These are phyloP conservation scores for Premnoplex brunnescens DNA, from an alignment of 2,797 vertebrate species.

Conservation along the genomic window DNA sequence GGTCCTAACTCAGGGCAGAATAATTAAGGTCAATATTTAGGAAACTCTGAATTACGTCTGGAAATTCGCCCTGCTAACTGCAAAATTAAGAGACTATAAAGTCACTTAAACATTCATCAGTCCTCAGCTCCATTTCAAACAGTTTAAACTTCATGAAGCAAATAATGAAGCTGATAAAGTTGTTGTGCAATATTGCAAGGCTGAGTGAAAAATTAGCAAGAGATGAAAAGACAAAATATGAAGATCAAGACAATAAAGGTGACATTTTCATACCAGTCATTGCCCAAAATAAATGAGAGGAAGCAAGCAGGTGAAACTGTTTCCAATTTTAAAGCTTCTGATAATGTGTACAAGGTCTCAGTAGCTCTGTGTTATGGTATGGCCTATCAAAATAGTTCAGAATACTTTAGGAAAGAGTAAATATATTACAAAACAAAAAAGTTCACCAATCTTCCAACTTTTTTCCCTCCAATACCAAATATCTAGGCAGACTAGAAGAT, in stretches of 20 bases:
- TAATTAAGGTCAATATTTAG: not conserved
- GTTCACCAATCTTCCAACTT: not conserved
- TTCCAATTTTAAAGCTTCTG: not conserved
- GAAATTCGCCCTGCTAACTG: not conserved
- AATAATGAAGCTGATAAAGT: not conserved
- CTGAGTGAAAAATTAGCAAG: not conserved
- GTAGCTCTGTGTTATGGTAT: not conserved
- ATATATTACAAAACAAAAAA: not conserved
- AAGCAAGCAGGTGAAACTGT: not conserved
- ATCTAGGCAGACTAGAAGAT: not conserved
- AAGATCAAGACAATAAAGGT: not conserved
- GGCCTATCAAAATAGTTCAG: not conserved
- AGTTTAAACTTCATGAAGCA: not conserved
- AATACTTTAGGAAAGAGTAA: not conserved
- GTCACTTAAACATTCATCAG: not conserved
- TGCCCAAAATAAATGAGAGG: not conserved
- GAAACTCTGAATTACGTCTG: not conserved
- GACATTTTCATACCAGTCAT: not conserved
- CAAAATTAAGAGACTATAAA: not conserved
- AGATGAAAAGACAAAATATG: not conserved
- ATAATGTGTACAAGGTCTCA: not conserved
- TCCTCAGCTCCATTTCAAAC: not conserved
- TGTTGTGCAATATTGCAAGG: not conserved
- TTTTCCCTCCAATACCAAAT: not conserved
- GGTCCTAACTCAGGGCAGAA: not conserved